Evolutionary conservation across 2,797 vertebrate species (phyloP), one percentile per base, ranked within the genome.

Genomic region (Myripristis jacobus): DNA sequence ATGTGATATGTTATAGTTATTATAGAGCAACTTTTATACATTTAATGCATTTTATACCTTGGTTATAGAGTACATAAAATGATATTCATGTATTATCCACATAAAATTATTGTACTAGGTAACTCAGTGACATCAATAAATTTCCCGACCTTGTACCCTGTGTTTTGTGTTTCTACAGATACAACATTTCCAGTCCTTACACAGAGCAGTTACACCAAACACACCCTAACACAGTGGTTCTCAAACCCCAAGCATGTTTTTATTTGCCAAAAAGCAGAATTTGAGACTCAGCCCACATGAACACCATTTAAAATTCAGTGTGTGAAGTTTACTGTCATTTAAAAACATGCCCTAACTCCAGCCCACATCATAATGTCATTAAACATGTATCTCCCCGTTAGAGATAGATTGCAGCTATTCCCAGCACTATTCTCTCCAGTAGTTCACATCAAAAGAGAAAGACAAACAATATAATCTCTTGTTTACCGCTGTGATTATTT

Each of bases 281-380:
- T 63, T 79, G 76, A 91, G 73, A 75, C 74, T 82, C 79, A 69
- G 75, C 89, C 89, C 88, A 91, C 90, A 85, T 89, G 91, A 89
- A 88, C 87, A 89, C 86, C 81, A 84, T 89, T 89, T 82, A 83
- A 71, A 73, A 80, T 88, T 91, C 88, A 85, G 81, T 82, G 88
- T 88, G 89, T 85, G 78, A 86, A 81, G 77, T 83, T 87, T 83
- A 89, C 86, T 88, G 88, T 88, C 86, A 87, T 89, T 91, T 89
- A 83, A 86, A 89, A 91, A 88, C 82, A 84, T 83, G 83, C 75
- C 87, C 85, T 77, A 46, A 4, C 74, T 54, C 80, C 47, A 77
- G 78, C 86, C 75, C 77, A 82, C 81, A 82, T 79, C 77, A 63
- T 69, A 63, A 84, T 65, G 83, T 65, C 86, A 87, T 90, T 86